phyloP scores from a whole-genome alignment of 2,113 vertebrate genomes.

The Bufo bufo region DNA sequence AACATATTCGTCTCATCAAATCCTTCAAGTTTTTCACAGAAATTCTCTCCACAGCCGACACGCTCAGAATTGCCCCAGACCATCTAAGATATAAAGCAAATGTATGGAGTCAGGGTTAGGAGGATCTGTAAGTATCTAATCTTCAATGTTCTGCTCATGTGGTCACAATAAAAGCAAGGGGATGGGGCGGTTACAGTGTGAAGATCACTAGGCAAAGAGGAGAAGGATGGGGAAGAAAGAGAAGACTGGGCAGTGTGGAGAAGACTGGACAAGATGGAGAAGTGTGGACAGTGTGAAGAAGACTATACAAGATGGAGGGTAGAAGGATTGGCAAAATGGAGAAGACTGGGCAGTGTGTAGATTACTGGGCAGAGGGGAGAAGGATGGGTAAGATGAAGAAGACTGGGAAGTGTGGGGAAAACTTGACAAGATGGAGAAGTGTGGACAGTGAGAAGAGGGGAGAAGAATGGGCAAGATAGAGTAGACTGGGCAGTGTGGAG shows the following conservation, averaged over 20 bases:
- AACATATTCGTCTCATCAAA: slow-evolving; percentile 8
- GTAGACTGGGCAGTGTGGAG: no score
- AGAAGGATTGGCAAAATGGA: neutral
- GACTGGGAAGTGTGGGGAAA: neutral
- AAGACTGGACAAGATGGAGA: neutral
- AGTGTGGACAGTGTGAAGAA: no score
- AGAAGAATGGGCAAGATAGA: no score
- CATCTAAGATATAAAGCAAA: slow-evolving; percentile 13
- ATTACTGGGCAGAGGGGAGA: neutral
- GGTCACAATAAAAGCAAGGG: no score
- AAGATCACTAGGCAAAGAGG: neutral
- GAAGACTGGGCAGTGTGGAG: neutral
- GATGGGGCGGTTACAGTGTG: neutral
- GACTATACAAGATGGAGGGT: no score
- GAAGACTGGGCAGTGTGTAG: neutral
- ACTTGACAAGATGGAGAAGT: neutral
- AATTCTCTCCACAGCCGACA: slow-evolving; percentile 45
- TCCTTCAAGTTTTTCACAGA: slow-evolving; percentile 49
- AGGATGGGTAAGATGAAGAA: neutral
- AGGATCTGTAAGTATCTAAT: no score
- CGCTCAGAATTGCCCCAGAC: slow-evolving; percentile 43
- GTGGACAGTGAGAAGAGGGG: no score
- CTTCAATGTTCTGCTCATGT: no score
- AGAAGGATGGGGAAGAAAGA: neutral
- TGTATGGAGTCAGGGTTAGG: no score